A percentile compares a stretch with the other conserved stretches of the same genome.
Conservation (phyloP, 2,888 invertebrate genomes). For the Drosophila neotestacea region DNA sequence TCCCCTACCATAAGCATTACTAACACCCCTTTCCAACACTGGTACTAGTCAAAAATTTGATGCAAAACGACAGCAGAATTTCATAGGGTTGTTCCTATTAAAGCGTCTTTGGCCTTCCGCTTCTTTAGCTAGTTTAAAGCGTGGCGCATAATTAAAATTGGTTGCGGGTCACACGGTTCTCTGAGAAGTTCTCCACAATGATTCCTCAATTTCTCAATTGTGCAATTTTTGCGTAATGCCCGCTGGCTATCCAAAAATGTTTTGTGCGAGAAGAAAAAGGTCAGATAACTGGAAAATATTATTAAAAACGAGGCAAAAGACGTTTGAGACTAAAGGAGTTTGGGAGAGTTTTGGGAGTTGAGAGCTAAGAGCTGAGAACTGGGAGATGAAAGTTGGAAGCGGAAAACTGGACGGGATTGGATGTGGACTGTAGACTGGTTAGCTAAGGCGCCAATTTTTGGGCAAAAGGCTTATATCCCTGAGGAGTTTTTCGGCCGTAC, state of each 20-base stretch:
- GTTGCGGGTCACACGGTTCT: slow-evolving; percentile 3
- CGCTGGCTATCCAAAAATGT: slow-evolving; percentile 44
- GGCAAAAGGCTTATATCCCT: slow-evolving; percentile 65
- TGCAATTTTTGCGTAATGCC: slow-evolving; percentile 40
- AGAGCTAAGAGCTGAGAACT: not conserved
- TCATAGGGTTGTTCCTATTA: slow-evolving; percentile 23
- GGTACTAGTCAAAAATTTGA: slow-evolving; percentile 34
- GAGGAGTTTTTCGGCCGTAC: slow-evolving; percentile 60
- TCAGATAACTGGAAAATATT: slow-evolving; percentile 82
- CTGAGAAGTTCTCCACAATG: slow-evolving; percentile 5
- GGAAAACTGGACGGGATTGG: not conserved
- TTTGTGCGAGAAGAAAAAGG: slow-evolving; percentile 68
- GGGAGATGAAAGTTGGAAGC: not conserved
- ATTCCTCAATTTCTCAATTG: slow-evolving; percentile 18
- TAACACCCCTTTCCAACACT: not conserved
- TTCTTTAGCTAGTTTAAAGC: slow-evolving; percentile 42
- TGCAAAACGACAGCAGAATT: slow-evolving; percentile 58
- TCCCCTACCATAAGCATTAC: too few relatives aligned
- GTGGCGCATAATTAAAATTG: slow-evolving; percentile 48
- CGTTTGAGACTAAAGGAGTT: slow-evolving; percentile 8
- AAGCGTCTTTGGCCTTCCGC: slow-evolving; percentile 28
- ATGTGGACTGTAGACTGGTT: slow-evolving; percentile 2
- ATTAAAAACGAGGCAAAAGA: slow-evolving; percentile 72
- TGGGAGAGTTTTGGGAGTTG: not conserved
- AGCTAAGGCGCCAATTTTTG: slow-evolving; percentile 56